Conservation (phyloP, 1,140 invertebrate species). For the Acyrthosiphon pisum region DNA sequence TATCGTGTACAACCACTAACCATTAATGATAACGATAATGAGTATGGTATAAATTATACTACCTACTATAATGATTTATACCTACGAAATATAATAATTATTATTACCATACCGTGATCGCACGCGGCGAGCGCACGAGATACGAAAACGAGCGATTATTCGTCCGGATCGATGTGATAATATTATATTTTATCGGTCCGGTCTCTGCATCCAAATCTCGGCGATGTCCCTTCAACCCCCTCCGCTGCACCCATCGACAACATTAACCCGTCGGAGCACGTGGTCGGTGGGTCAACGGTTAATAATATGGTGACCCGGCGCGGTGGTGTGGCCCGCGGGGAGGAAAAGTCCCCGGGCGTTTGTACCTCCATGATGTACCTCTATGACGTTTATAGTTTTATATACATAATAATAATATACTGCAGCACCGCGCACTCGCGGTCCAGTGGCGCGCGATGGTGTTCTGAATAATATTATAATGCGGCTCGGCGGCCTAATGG, state of each 20-base stretch:
- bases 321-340: neutral
- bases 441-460: neutral
- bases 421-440: neutral
- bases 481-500: constrained; percentile 21
- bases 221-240: neutral
- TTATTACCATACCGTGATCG: neutral
- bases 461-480: constrained; percentile 46
- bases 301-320: neutral
- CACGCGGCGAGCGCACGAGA: neutral
- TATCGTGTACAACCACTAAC: neutral
- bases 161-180: neutral
- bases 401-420: neutral
- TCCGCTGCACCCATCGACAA: too few relatives aligned
- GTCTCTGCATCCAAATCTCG: neutral
- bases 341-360: neutral
- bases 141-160: neutral
- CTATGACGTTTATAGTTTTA: neutral
- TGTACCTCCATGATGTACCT: neutral
- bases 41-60: too few relatives aligned
- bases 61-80: neutral
- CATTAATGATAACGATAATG: neutral
- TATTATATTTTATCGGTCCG: neutral
- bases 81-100: neutral
- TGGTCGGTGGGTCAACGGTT: neutral
- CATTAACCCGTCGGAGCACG: neutral